phyloP scores from a whole-genome alignment of 2,113 vertebrate genomes.

The Tenrec ecaudatus region DNA sequence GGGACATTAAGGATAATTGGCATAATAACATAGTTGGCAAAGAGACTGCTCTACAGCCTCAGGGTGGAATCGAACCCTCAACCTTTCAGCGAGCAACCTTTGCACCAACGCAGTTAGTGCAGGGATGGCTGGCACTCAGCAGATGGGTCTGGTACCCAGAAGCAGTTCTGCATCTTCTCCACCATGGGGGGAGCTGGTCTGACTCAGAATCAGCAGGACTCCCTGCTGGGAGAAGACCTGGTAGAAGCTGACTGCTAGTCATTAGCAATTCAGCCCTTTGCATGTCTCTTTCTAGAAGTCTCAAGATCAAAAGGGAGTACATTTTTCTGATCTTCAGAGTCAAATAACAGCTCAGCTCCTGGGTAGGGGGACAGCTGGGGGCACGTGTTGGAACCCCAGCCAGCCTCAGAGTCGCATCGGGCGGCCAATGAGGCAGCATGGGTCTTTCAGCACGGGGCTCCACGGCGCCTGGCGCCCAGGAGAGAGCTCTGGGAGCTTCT shows the following conservation, averaged over 20 bases:
- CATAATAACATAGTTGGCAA: no score
- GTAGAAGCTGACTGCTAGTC: slow-evolving; percentile 51
- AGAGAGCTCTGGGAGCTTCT: not conserved
- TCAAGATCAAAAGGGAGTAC: not conserved
- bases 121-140: not conserved
- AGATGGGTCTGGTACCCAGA: not conserved
- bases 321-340: slow-evolving; percentile 48
- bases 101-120: not conserved
- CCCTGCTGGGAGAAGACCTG: not conserved
- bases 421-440: not conserved
- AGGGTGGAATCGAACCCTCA: not conserved
- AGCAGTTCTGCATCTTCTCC: not conserved
- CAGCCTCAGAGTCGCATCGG: not conserved
- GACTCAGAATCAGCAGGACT: not conserved
- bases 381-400: slow-evolving; percentile 26
- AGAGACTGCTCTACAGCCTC: not conserved
- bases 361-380: not conserved
- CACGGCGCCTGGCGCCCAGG: not conserved
- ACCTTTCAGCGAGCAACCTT: not conserved
- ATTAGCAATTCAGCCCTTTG: slow-evolving; percentile 15
- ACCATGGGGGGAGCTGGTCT: not conserved
- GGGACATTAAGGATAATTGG: no score
- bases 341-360: slow-evolving; percentile 29
- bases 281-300: slow-evolving; percentile 51
- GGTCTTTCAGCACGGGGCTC: not conserved